phyloP scores from a whole-genome alignment of 2,888 invertebrate species.

The Thereva nobilitata region DNA sequence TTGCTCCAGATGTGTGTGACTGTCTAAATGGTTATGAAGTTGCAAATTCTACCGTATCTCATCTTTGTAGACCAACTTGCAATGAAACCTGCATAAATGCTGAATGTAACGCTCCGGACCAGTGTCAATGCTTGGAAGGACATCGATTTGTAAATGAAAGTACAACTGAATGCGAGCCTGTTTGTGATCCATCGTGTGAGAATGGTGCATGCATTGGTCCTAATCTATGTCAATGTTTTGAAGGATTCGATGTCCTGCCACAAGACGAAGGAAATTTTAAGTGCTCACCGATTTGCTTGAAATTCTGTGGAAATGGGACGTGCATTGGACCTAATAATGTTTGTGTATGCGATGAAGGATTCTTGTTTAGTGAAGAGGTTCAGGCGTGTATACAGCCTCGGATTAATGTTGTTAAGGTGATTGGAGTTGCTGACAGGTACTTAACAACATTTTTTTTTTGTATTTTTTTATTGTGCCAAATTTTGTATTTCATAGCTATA shows the following conservation, averaged over 20 bases:
- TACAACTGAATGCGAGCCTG: conserved; percentile 48
- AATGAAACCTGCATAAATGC: conserved; percentile 41
- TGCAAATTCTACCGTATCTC: conserved; percentile 38
- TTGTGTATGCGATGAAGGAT: conserved; percentile 44
- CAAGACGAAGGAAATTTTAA: no score
- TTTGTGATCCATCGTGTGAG: conserved; percentile 4
- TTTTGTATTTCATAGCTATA: no score
- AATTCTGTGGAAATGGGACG: conserved; percentile 4
- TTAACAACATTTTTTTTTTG: no score
- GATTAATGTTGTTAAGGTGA: no score
- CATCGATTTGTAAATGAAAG: conserved; percentile 19
- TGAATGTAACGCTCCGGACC: background rate
- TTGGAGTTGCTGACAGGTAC: no score
- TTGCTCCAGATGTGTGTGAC: conserved; percentile 49
- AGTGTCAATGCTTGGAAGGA: conserved; percentile 4
- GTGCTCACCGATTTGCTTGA: no score
- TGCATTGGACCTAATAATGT: conserved; percentile 38
- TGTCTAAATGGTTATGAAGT: conserved; percentile 51
- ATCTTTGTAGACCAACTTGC: conserved; percentile 51
- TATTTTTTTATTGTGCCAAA: no score
- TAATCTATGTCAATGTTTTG: conserved; percentile 43
- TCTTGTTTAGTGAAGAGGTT: background rate
- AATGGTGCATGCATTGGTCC: conserved; percentile 32
- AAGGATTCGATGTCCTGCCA: background rate
- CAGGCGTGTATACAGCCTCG: no score